Evolutionary conservation across 2,797 vertebrate genomes (phyloP), one percentile per base, ranked within the genome.

Genomic region (Rhinatrema bivittatum): DNA sequence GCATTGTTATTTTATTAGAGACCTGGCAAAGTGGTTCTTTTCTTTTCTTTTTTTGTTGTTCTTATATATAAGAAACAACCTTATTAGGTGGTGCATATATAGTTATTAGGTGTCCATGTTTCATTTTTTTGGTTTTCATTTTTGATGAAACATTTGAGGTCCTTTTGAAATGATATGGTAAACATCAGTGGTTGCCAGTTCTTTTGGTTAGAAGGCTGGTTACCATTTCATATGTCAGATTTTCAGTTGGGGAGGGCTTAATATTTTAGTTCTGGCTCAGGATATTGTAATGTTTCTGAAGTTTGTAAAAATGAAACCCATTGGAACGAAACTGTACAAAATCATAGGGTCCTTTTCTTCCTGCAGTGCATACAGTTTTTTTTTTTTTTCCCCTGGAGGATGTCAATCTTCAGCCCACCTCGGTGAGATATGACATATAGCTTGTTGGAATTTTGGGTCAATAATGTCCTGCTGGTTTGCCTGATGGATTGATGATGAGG

Each of bases 1-100:
- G 37, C 39, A 55, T 14, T 54, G 21, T 16, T 17, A 17, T 29
- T 52, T 65, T 26, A 29, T 36, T 14, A 55, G 20, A 32, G 19
- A 13, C 12, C 9, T 33, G 9, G 15, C 13, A 15, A 37, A 25
- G 9, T 45, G 21, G 56, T 29, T 6, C 7, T 20, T 20, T n/a
- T n/a, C n/a, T n/a, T n/a, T n/a, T n/a, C n/a, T n/a, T n/a, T n/a
- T n/a, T n/a, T n/a, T n/a, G n/a, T n/a, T n/a, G n/a, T n/a, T n/a
- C n/a, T n/a, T n/a, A n/a, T n/a, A n/a, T n/a, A n/a, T n/a, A n/a
- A n/a, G n/a, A n/a, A n/a, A n/a, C n/a, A n/a, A n/a, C n/a, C n/a
- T n/a, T n/a, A n/a, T n/a, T n/a, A n/a, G n/a, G n/a, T n/a, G n/a
- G n/a, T n/a, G n/a, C n/a, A n/a, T n/a, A n/a, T n/a, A n/a, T n/a